phyloP scores from a whole-genome alignment of 2,113 vertebrate species.

The Pelodiscus sinensis region DNA sequence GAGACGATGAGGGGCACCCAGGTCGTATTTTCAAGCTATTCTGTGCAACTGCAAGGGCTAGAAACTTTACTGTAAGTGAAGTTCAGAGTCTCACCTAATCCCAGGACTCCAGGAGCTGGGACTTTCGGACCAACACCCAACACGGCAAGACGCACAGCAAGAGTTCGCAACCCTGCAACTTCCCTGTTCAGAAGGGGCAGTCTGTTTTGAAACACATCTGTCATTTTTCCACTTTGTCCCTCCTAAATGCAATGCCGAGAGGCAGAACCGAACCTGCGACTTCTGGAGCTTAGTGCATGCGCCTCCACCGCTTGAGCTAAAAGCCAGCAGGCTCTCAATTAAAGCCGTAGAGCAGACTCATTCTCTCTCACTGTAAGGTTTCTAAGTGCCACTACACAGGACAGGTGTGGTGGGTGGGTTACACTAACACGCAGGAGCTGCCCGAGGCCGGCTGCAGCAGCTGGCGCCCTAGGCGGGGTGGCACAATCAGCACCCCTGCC shows the following conservation, averaged over 20 bases:
- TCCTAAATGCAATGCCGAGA: neutral
- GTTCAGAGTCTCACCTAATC: neutral
- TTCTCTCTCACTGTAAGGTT: too few species aligned
- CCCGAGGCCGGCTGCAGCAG: too few species aligned
- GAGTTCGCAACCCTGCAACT: neutral
- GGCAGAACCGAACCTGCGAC: too few species aligned
- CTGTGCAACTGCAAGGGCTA: accelerated
- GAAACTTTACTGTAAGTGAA: neutral
- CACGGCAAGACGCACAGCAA: neutral
- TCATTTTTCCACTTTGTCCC: neutral
- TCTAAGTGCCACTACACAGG: too few species aligned
- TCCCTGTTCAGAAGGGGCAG: neutral
- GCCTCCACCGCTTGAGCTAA: too few species aligned
- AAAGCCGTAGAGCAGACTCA: too few species aligned
- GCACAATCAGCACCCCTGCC: too few species aligned
- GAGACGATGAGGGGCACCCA: neutral
- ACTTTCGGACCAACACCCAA: neutral
- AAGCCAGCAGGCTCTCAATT: too few species aligned
- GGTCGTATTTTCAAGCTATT: neutral
- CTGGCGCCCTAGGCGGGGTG: too few species aligned
- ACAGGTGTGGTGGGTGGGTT: too few species aligned
- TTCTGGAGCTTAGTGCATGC: too few species aligned
- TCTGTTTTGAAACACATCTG: neutral
- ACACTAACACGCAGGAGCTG: too few species aligned
- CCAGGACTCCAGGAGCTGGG: neutral